Evolutionary conservation across 2,888 invertebrate species (phyloP).

Genomic region (Ephialtes manifestator): DNA sequence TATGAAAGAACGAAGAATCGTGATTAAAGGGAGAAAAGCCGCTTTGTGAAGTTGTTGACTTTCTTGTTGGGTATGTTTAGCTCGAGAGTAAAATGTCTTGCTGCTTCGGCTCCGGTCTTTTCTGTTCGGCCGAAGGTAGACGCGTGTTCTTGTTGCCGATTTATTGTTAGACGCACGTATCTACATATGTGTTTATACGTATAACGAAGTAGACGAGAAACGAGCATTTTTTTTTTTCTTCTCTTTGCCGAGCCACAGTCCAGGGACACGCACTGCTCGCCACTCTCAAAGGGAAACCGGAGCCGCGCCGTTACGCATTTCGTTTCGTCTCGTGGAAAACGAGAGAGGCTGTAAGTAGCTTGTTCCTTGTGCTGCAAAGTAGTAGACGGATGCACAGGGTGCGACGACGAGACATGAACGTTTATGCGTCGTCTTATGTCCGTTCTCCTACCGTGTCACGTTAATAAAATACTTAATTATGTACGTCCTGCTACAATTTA

Average conservation of each 20-base stretch:
- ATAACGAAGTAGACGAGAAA: constrained; percentile 16
- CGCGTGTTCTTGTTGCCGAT: constrained; percentile 17
- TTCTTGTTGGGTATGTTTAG: not conserved
- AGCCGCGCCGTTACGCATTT: constrained; percentile 53
- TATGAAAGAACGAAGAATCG: not conserved
- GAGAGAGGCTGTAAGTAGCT: constrained; percentile 2
- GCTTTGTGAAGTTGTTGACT: not conserved
- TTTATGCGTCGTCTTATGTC: constrained; percentile 12
- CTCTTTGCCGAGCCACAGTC: not conserved
- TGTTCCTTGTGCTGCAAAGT: not conserved
- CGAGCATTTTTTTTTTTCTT: constrained; percentile 29
- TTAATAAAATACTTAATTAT: not conserved
- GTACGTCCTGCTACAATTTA: not conserved
- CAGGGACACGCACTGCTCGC: constrained; percentile 62
- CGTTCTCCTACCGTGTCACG: constrained; percentile 2
- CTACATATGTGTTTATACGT: not conserved
- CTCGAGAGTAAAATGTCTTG: not conserved
- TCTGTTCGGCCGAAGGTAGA: not conserved
- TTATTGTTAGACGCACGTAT: constrained; percentile 44
- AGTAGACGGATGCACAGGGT: not conserved
- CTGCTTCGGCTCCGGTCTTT: not conserved
- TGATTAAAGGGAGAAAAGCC: not conserved
- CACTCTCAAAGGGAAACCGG: constrained; percentile 62
- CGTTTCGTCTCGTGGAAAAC: constrained; percentile 55
- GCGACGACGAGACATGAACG: not conserved